Percentiles rank a stretch among this genome's conserved stretches.
Conservation (phyloP, 2,888 invertebrate genomes). For the Nezara viridula region DNA sequence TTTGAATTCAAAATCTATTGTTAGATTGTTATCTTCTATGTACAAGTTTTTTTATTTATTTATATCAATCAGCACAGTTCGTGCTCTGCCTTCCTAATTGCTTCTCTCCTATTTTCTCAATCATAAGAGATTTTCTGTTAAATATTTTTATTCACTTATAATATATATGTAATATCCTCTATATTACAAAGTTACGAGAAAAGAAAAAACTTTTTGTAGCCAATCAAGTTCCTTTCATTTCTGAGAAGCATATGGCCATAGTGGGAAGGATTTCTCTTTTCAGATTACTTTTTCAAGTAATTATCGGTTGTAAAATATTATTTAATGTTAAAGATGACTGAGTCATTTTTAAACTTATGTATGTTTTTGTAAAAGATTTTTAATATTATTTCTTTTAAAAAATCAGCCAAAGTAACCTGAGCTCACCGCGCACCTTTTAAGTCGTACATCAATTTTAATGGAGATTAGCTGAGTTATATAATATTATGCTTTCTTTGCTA, state of each 20-base stretch:
- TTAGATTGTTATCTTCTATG: no score
- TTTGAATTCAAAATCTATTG: no score
- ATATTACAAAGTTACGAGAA: no score
- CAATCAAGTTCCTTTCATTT: neutral
- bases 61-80: no score
- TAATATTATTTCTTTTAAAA: neutral
- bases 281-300: neutral
- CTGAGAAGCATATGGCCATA: neutral
- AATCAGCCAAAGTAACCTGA: neutral
- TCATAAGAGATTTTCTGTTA: no score
- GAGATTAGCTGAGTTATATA: neutral
- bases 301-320: neutral
- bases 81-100: no score
- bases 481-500: neutral
- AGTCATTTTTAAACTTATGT: neutral
- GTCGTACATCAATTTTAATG: neutral
- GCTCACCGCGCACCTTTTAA: neutral
- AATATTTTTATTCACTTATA: no score
- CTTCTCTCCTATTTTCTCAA: no score
- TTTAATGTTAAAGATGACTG: neutral
- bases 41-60: no score
- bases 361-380: neutral
- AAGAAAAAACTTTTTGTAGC: neutral
- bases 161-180: no score
- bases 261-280: neutral